Conservation (phyloP, 2,888 invertebrate species). For the Melikaiella ostensackeni region DNA sequence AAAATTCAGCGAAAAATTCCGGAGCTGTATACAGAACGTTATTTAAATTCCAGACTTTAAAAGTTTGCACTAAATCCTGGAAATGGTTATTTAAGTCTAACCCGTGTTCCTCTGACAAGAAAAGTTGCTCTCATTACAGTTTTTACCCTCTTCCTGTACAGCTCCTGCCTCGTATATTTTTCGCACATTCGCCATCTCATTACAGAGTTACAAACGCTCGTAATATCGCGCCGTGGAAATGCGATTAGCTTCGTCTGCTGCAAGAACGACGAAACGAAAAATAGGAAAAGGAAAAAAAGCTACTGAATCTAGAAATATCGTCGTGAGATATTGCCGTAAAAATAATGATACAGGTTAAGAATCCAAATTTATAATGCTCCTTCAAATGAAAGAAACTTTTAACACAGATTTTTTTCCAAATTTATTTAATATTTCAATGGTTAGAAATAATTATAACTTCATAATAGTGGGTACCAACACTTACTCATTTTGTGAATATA, state of each 20-base stretch:
- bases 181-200: conserved; percentile 19
- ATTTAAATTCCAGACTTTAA: neutral
- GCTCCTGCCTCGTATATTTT: conserved; percentile 22
- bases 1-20: no score
- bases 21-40: no score
- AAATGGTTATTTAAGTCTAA: neutral
- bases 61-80: neutral
- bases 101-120: neutral
- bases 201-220: conserved; percentile 22
- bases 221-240: conserved; percentile 22
- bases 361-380: no score
- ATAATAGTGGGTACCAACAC: no score
- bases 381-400: no score
- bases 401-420: no score
- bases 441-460: no score
- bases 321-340: neutral
- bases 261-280: conserved; percentile 1
- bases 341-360: neutral
- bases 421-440: no score
- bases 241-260: conserved; percentile 37
- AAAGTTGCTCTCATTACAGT: conserved; percentile 24
- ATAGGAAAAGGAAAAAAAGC: neutral
- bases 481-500: no score
- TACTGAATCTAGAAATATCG: neutral
- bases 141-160: conserved; percentile 23